Evolutionary conservation across 2,888 invertebrate genomes (phyloP).

Genomic region (Ceramica pisi): DNA sequence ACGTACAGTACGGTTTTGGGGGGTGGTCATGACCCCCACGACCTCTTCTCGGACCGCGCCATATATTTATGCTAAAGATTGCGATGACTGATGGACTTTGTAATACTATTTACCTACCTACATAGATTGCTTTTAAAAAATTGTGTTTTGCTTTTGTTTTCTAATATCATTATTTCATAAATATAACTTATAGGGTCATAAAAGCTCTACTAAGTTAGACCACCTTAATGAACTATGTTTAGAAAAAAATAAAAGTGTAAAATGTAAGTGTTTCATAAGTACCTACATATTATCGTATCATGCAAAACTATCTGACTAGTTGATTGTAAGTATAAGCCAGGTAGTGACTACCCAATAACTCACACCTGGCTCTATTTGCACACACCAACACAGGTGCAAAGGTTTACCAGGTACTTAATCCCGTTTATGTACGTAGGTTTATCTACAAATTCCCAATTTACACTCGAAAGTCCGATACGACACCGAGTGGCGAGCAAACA

Average conservation of each 20-base stretch:
- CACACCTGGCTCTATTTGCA: conserved; percentile 8
- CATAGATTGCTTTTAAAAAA: too few relatives aligned
- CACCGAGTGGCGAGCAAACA: conserved; percentile 81
- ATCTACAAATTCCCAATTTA: conserved; percentile 80
- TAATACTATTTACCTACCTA: too few relatives aligned
- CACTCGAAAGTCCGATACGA: conserved; percentile 83
- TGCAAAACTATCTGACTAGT: background rate
- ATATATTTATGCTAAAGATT: background rate
- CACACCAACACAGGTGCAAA: conserved; percentile 33
- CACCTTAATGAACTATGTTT: background rate
- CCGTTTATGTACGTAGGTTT: conserved; percentile 60
- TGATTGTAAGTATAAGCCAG: background rate
- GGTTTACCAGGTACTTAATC: conserved; percentile 34
- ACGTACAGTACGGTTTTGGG: too few relatives aligned
- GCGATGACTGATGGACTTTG: background rate
- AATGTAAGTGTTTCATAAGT: background rate
- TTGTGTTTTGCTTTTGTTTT: too few relatives aligned
- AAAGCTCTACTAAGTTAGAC: background rate
- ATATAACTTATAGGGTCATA: too few relatives aligned
- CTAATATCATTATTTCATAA: too few relatives aligned
- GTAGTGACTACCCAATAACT: conserved; percentile 5
- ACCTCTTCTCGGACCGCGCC: too few relatives aligned
- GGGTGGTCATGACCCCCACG: too few relatives aligned
- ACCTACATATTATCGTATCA: too few relatives aligned
- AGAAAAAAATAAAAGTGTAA: background rate